A percentile compares a stretch with the other conserved stretches of the same genome.
Conservation (phyloP, 2,113 vertebrate species). For the Dromas ardeola region DNA sequence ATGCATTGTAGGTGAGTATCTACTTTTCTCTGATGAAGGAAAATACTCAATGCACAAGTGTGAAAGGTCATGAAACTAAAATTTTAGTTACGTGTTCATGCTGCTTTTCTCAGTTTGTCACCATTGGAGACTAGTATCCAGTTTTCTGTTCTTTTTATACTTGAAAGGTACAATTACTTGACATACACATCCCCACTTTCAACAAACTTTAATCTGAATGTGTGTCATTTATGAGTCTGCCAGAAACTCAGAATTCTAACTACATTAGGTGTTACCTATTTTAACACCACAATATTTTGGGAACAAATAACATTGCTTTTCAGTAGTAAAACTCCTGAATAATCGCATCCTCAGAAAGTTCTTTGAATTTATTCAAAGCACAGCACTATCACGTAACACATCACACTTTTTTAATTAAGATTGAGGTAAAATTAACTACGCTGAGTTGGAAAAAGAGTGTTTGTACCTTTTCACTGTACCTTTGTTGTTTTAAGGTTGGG, state of each 20-base stretch:
- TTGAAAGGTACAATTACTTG: neutral
- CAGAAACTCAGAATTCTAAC: neutral
- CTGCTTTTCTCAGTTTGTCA: neutral
- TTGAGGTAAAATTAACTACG: neutral
- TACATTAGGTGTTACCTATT: neutral
- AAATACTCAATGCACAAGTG: neutral
- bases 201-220: neutral
- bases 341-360: neutral
- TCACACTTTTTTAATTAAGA: neutral
- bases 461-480: neutral
- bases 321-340: neutral
- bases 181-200: neutral
- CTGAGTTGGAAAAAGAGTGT: neutral
- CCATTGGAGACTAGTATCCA: neutral
- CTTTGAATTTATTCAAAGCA: neutral
- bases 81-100: neutral
- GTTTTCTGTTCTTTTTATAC: neutral
- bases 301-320: neutral
- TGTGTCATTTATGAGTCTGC: neutral
- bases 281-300: neutral
- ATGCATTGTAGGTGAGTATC: fast-evolving
- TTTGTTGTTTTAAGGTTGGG: neutral
- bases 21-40: neutral
- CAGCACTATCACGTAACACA: neutral
- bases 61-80: neutral